Conservation (phyloP, 2,888 invertebrate genomes). For the Steromphala cineraria region DNA sequence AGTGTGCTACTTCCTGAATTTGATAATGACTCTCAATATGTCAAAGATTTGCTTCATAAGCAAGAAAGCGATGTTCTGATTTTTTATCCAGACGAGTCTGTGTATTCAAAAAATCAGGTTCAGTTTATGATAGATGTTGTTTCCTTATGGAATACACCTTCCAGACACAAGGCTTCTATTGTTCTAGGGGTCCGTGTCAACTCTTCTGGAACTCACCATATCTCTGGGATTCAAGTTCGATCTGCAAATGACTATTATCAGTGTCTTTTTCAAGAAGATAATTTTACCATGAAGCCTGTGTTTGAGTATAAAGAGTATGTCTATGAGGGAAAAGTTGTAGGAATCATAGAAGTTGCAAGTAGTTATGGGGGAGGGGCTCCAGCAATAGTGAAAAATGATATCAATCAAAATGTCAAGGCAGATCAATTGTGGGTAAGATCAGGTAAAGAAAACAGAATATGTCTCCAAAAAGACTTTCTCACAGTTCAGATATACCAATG, state of each 20-base stretch:
- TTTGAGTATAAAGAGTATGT: constrained; percentile 19
- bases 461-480: constrained; percentile 22
- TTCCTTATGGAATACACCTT: constrained; percentile 48
- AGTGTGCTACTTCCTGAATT: no score
- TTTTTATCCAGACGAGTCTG: constrained; percentile 24
- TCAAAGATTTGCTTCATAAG: constrained; percentile 21
- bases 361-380: constrained; percentile 33
- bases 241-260: constrained; percentile 23
- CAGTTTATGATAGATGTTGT: constrained; percentile 35
- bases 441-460: constrained; percentile 20
- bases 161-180: constrained; percentile 30
- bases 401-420: neutral
- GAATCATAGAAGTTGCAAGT: constrained; percentile 30
- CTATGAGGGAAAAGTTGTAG: constrained; percentile 25
- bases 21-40: no score
- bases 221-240: constrained; percentile 17
- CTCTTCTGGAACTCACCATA: neutral
- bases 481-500: constrained; percentile 32
- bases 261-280: neutral
- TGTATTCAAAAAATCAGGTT: constrained; percentile 26
- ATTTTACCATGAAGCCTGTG: constrained; percentile 31
- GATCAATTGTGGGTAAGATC: constrained; percentile 38
- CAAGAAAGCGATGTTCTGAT: constrained; percentile 23
- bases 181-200: constrained; percentile 32
- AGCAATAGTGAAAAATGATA: constrained; percentile 26